These are phyloP conservation scores for Spea bombifrons DNA, from an alignment of 2,113 vertebrate species.

Conservation along the genomic window DNA sequence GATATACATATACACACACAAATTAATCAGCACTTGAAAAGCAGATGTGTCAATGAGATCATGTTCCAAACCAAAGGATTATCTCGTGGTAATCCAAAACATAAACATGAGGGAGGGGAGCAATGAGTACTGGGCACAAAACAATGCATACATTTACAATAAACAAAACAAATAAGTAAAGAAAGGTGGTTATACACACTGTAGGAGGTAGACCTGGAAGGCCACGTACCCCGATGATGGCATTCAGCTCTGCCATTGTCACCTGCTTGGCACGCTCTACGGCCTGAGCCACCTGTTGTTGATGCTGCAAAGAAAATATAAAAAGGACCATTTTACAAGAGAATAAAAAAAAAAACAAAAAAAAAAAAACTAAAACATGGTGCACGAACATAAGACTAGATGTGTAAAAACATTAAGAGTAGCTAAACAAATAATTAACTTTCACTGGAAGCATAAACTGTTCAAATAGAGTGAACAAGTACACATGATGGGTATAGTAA, in stretches of 20 bases:
- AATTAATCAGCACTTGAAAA: background rate
- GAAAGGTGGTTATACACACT: conserved; percentile 87
- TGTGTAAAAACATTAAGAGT: too few relatives aligned
- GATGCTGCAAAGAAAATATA: conserved; percentile 73
- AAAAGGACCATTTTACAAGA: background rate
- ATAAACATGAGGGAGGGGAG: background rate
- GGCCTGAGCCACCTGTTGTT: conserved; percentile 96
- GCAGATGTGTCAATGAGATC: too few relatives aligned
- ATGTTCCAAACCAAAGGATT: too few relatives aligned
- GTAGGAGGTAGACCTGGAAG: conserved; percentile 90
- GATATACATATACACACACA: background rate
- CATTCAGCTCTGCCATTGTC: conserved; percentile 96
- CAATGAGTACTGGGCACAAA: background rate
- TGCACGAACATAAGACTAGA: too few relatives aligned
- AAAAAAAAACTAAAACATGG: too few relatives aligned
- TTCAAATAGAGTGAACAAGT: too few relatives aligned
- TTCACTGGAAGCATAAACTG: too few relatives aligned
- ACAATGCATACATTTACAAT: background rate
- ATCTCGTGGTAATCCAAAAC: background rate
- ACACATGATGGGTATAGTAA: too few relatives aligned
- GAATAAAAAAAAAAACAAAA: background rate
- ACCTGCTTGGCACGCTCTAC: conserved; percentile 97
- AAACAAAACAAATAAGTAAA: conserved; percentile 64
- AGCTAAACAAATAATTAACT: too few relatives aligned
- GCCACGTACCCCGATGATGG: conserved; percentile 97